These are phyloP conservation scores for Macropodus opercularis DNA, from an alignment of 2,797 vertebrate genomes.

Conservation along the genomic window DNA sequence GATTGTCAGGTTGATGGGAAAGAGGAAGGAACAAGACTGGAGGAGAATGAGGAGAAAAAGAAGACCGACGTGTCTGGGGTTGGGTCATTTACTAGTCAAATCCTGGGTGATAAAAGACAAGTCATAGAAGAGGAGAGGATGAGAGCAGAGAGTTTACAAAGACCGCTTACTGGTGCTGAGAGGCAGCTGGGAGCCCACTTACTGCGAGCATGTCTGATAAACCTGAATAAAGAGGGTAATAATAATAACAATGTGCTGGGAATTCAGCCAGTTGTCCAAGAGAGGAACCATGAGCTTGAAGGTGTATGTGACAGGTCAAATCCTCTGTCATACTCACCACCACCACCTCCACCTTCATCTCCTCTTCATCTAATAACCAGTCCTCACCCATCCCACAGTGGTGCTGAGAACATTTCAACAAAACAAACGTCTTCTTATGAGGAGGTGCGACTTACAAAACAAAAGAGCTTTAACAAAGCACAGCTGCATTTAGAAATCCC, in stretches of 20 bases:
- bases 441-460: constrained; percentile 21
- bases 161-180: constrained; percentile 23
- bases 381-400: constrained; percentile 36
- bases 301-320: constrained; percentile 20
- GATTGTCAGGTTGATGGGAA: constrained; percentile 66
- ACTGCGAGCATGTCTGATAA: constrained; percentile 19
- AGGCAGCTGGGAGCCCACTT: constrained; percentile 16
- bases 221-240: constrained; percentile 27
- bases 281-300: constrained; percentile 33
- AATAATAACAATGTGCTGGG: constrained; percentile 33
- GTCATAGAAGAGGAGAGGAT: constrained; percentile 12
- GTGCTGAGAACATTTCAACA: no score
- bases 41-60: constrained; percentile 33
- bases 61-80: constrained; percentile 31
- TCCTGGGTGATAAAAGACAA: constrained; percentile 28
- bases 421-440: no score
- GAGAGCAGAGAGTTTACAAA: constrained; percentile 26
- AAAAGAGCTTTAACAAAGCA: constrained; percentile 16
- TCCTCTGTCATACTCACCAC: constrained; percentile 55
- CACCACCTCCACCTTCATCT: constrained; percentile 66
- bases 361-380: constrained; percentile 48
- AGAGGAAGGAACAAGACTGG: constrained; percentile 50
- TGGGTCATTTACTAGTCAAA: constrained; percentile 43
- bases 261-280: constrained; percentile 6
- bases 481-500: constrained; percentile 25